These are phyloP conservation scores for Eupithecia subfuscata DNA, from an alignment of 2,888 invertebrate genomes.

Conservation along the genomic window DNA sequence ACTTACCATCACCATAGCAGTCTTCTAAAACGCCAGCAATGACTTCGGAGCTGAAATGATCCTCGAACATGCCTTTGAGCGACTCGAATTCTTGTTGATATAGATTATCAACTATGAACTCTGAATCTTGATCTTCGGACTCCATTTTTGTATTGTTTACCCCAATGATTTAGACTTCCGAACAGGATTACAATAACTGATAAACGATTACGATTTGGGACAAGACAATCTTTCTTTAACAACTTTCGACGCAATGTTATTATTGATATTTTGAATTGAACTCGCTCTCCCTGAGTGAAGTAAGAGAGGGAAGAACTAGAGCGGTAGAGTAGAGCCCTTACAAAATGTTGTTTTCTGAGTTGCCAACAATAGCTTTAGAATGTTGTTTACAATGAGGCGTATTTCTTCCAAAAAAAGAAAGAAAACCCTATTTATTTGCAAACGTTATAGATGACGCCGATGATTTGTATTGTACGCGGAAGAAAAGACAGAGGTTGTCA, in stretches of 20 bases:
- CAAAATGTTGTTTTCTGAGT: too few species aligned
- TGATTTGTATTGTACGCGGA: too few species aligned
- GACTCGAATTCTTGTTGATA: conserved; percentile 56
- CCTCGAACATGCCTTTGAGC: conserved; percentile 66
- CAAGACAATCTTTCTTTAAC: neutral
- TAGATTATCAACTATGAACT: conserved; percentile 8
- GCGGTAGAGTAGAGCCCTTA: too few species aligned
- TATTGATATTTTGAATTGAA: neutral
- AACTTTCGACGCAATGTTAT: neutral
- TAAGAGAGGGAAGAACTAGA: too few species aligned
- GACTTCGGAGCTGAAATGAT: conserved; percentile 62
- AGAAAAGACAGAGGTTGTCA: too few species aligned
- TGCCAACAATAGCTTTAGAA: too few species aligned
- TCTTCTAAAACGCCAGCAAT: conserved; percentile 67
- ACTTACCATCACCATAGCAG: conserved; percentile 74
- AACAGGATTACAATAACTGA: neutral
- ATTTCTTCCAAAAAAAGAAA: too few species aligned
- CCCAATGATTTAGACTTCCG: neutral
- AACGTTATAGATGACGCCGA: too few species aligned
- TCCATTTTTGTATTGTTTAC: conserved; percentile 20
- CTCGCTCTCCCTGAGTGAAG: too few species aligned
- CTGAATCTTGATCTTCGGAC: conserved; percentile 23
- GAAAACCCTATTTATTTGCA: too few species aligned
- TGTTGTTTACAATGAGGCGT: too few species aligned
- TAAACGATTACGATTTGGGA: neutral